Evolutionary conservation across 2,113 vertebrate genomes (phyloP).

Genomic region (Brachypteracias leptosomus): DNA sequence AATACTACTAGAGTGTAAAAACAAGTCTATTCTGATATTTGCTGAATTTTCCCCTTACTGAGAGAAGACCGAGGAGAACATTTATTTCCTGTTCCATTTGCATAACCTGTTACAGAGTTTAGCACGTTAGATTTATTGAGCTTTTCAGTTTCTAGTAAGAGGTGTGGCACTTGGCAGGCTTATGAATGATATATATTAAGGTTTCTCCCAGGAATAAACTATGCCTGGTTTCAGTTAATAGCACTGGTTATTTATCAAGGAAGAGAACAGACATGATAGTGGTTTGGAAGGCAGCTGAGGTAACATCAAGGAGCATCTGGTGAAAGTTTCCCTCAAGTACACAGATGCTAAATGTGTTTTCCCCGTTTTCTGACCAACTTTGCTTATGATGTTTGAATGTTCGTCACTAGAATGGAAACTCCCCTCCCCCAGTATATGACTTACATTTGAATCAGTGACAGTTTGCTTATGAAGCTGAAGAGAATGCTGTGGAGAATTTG

Average conservation of each 20-base stretch:
- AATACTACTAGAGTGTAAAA: background rate
- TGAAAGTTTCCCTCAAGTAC: conserved; percentile 20
- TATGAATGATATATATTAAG: background rate
- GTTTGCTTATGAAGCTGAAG: background rate
- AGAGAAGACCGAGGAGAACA: background rate
- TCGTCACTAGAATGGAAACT: background rate
- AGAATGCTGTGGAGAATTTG: background rate
- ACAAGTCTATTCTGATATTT: background rate
- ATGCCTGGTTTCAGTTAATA: conserved; percentile 21
- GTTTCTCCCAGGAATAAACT: background rate
- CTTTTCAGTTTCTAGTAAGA: background rate
- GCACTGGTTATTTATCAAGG: conserved; percentile 7
- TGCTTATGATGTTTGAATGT: background rate
- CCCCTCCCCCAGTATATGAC: background rate
- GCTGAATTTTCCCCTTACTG: background rate
- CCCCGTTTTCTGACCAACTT: background rate
- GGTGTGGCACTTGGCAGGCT: background rate
- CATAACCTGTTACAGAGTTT: background rate
- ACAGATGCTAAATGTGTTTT: background rate
- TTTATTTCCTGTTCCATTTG: conserved; percentile 2
- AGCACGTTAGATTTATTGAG: background rate
- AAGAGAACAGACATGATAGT: conserved; percentile 22
- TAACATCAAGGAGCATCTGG: conserved; percentile 52
- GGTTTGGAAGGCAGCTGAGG: conserved; percentile 49
- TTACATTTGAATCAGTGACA: background rate